These are phyloP conservation scores for Orientallactaga bullata DNA, from an alignment of 2,113 vertebrate genomes.

Conservation along the genomic window DNA sequence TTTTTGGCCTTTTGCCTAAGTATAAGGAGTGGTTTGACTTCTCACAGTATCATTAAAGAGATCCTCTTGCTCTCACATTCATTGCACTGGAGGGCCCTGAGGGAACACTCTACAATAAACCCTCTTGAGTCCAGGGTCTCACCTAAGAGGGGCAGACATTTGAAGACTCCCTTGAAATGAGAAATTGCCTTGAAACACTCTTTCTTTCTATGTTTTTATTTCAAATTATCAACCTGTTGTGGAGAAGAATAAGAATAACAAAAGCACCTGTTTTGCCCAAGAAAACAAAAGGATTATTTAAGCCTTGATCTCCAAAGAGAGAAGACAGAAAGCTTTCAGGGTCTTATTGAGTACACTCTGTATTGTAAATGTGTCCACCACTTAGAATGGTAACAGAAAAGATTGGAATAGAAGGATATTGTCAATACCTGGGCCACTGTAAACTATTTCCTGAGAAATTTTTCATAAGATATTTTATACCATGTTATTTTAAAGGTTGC, in stretches of 20 bases:
- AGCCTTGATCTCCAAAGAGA: slow-evolving; percentile 14
- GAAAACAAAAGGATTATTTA: background rate
- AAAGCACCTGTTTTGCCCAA: background rate
- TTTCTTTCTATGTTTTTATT: slow-evolving; percentile 50
- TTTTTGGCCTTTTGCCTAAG: slow-evolving; percentile 42
- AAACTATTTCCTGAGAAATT: background rate
- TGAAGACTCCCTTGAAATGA: background rate
- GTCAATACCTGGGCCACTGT: background rate
- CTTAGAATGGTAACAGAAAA: background rate
- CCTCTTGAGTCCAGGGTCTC: background rate
- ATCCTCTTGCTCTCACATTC: background rate
- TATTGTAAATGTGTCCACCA: background rate
- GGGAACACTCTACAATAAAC: slow-evolving; percentile 2
- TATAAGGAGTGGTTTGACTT: background rate
- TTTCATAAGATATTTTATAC: background rate
- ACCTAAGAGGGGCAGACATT: background rate
- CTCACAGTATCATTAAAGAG: background rate
- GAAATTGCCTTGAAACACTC: slow-evolving; percentile 51
- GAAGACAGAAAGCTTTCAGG: accelerated
- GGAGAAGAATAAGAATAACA: background rate
- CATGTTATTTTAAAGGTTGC: background rate
- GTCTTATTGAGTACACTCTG: background rate
- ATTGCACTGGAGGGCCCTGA: background rate
- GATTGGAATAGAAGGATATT: background rate
- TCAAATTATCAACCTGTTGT: slow-evolving; percentile 19